Percentiles rank a stretch among this genome's conserved stretches.
Conservation (phyloP, 2,113 vertebrate genomes). For the Pycnonotus jocosus region DNA sequence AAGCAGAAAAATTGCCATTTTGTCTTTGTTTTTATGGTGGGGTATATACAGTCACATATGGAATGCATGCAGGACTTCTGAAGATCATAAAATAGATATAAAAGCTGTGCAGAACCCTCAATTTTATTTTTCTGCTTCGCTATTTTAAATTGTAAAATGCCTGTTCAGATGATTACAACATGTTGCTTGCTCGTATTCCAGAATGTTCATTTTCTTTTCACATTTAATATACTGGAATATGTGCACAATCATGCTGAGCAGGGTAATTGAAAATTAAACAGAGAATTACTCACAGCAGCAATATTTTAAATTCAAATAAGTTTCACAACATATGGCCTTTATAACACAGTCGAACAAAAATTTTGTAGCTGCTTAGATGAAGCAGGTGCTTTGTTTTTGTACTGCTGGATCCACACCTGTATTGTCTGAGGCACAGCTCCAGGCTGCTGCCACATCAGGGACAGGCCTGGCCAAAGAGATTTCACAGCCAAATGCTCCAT, state of each 20-base stretch:
- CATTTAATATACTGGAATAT: not conserved
- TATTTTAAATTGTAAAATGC: not conserved
- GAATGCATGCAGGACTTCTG: not conserved
- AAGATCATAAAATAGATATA: not conserved
- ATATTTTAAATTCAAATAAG: conserved; percentile 18
- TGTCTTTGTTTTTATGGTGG: not conserved
- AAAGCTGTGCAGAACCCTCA: not conserved
- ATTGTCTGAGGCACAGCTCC: not conserved
- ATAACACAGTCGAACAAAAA: not conserved
- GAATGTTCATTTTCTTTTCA: not conserved
- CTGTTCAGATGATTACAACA: not conserved
- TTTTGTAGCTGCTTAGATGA: not conserved
- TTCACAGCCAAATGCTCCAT: not conserved
- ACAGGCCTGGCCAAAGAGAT: not conserved
- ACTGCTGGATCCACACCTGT: not conserved
- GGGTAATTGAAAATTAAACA: conserved; percentile 8
- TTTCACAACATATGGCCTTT: not conserved
- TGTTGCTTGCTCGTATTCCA: not conserved
- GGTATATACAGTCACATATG: fast-evolving
- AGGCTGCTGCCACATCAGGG: not conserved
- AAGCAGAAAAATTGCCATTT: not conserved
- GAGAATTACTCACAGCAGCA: not conserved
- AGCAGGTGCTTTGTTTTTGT: not conserved
- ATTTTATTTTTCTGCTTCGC: not conserved
- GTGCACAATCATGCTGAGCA: not conserved